These are phyloP conservation scores for Melanotaenia parkinsoni DNA, from an alignment of 2,797 vertebrate genomes.

Conservation along the genomic window DNA sequence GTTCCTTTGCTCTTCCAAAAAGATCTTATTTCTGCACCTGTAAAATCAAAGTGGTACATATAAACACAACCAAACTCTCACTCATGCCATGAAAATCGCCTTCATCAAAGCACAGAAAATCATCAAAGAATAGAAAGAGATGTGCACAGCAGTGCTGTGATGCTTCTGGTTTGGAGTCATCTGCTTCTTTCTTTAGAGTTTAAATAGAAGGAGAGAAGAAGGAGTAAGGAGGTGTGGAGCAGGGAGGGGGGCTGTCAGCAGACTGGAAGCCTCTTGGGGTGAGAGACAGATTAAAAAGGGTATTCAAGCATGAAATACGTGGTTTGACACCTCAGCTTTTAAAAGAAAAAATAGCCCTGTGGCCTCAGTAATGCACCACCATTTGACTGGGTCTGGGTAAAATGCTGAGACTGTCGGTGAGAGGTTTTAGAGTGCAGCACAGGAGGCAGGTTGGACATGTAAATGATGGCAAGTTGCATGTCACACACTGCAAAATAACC, in stretches of 20 bases:
- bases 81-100: not conserved
- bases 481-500: not conserved
- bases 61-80: not conserved
- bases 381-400: slow-evolving; percentile 35
- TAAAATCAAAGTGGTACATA: slow-evolving; percentile 1
- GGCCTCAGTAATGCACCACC: slow-evolving; percentile 58
- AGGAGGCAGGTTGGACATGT: slow-evolving; percentile 21
- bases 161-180: slow-evolving; percentile 25
- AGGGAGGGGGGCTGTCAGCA: slow-evolving; percentile 53
- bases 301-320: slow-evolving; percentile 77
- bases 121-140: slow-evolving; percentile 10
- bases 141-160: not conserved
- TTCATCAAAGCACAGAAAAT: no score
- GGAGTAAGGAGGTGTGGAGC: slow-evolving; percentile 19
- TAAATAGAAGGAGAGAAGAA: slow-evolving; percentile 16
- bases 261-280: slow-evolving; percentile 54
- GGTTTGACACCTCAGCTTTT: slow-evolving; percentile 74
- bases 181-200: slow-evolving; percentile 28
- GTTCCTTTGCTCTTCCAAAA: slow-evolving; percentile 5
- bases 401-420: slow-evolving; percentile 35
- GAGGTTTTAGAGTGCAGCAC: slow-evolving; percentile 25
- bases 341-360: slow-evolving; percentile 58
- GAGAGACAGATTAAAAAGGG: slow-evolving; percentile 74
- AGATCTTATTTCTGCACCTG: slow-evolving; percentile 6
- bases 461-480: slow-evolving; percentile 29